A percentile compares a stretch with the other conserved stretches of the same genome.
Evolutionary conservation across 2,888 invertebrate genomes (phyloP).

Genomic region (Melinaea marsaeus): DNA sequence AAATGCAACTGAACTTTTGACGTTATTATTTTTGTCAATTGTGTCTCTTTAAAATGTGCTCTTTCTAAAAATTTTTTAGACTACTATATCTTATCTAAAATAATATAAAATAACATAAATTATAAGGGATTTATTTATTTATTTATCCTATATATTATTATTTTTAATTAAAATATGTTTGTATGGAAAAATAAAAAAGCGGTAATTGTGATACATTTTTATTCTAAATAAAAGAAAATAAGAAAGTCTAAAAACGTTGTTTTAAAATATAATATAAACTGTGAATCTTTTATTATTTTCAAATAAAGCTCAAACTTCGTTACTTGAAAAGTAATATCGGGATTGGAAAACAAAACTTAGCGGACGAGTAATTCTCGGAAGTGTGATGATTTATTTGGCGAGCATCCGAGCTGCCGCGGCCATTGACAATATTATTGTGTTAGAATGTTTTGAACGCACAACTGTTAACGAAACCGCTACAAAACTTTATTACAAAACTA

Average conservation of each 20-base stretch:
- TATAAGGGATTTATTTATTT: no score
- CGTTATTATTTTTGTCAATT: slow-evolving; percentile 2
- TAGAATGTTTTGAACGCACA: slow-evolving; percentile 1
- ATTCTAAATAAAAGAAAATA: no score
- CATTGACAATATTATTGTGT: slow-evolving; percentile 19
- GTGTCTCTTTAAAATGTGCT: background rate
- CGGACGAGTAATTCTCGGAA: slow-evolving; percentile 9
- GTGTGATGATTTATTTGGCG: slow-evolving; percentile 22
- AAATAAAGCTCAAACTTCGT: slow-evolving; percentile 11
- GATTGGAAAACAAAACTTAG: slow-evolving; percentile 17
- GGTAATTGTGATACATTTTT: no score
- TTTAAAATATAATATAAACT: slow-evolving; percentile 5
- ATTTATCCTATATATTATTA: no score
- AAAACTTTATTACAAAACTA: background rate
- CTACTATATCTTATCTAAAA: background rate
- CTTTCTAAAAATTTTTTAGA: background rate
- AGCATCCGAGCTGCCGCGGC: slow-evolving; percentile 14
- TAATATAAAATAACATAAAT: no score
- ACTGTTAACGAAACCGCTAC: background rate
- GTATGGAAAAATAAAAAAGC: no score
- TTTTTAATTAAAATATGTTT: no score
- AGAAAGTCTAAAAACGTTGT: background rate
- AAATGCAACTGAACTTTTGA: background rate
- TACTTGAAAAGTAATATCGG: slow-evolving; percentile 19
- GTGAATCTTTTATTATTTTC: slow-evolving; percentile 20